These are phyloP conservation scores for Syngnathus floridae DNA, from an alignment of 2,113 vertebrate genomes.

Conservation along the genomic window DNA sequence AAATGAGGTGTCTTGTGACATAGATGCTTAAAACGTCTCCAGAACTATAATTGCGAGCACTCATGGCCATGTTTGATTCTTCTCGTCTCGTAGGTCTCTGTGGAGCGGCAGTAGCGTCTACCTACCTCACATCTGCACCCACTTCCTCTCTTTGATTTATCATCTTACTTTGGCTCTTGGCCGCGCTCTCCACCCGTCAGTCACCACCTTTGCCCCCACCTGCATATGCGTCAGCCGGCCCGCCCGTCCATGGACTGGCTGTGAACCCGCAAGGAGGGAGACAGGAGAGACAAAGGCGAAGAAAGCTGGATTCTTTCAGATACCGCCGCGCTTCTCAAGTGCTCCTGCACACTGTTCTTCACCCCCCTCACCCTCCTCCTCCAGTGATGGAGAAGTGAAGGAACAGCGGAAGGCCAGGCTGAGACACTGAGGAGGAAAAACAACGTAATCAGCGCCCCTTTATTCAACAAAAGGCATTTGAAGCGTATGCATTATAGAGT, in stretches of 20 bases:
- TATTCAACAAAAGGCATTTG: constrained; percentile 1
- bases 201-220: constrained; percentile 21
- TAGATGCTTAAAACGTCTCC: not conserved
- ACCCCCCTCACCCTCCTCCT: constrained; percentile 52
- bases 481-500: constrained; percentile 4
- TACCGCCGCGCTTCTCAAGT: constrained; percentile 33
- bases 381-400: constrained; percentile 64
- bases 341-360: constrained; percentile 40
- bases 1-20: not conserved
- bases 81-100: constrained; percentile 35
- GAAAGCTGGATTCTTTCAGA: constrained; percentile 60
- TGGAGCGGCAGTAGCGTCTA: constrained; percentile 45
- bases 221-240: constrained; percentile 22
- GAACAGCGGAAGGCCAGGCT: constrained; percentile 33
- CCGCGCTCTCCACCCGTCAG: constrained; percentile 44
- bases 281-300: constrained; percentile 39
- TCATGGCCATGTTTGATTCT: constrained; percentile 28
- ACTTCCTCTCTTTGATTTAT: constrained; percentile 43
- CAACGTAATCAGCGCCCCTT: constrained; percentile 5
- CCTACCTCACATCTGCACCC: constrained; percentile 51
- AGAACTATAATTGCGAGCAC: constrained; percentile 2
- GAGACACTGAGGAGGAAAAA: constrained; percentile 36
- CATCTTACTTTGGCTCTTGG: constrained; percentile 36
- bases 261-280: constrained; percentile 68
- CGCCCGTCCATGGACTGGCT: constrained; percentile 57